phyloP scores from a whole-genome alignment of 1,140 invertebrate genomes.

The Charaxes varanes region DNA sequence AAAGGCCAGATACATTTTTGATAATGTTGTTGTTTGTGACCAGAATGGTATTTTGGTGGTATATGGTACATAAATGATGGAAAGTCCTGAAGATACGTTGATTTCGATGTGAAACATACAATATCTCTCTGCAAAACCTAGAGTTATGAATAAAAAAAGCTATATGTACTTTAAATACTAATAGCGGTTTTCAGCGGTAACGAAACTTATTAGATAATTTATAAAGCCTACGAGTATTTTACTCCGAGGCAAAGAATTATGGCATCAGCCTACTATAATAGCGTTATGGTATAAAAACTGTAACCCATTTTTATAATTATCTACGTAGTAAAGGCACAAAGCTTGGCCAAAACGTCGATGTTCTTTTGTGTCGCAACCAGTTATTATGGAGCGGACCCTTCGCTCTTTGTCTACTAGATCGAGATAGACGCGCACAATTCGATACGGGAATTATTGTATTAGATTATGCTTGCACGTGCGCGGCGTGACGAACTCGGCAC shows the following conservation, averaged over 20 bases:
- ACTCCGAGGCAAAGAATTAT: not conserved
- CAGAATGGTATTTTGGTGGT: too few species aligned
- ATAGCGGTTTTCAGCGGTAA: too few species aligned
- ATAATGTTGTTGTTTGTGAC: too few species aligned
- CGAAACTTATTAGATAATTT: not conserved
- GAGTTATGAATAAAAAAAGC: too few species aligned
- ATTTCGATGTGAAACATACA: too few species aligned
- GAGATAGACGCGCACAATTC: conserved; percentile 69
- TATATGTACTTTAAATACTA: too few species aligned
- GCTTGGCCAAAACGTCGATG: conserved; percentile 46
- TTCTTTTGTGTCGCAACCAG: conserved; percentile 56
- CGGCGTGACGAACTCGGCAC: conserved; percentile 68
- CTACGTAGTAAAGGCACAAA: conserved; percentile 45
- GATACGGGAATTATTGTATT: conserved; percentile 74
- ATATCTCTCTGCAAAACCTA: too few species aligned
- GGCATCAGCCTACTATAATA: not conserved
- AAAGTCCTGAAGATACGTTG: too few species aligned
- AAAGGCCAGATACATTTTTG: too few species aligned
- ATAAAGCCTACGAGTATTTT: not conserved
- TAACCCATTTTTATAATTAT: conserved; percentile 44
- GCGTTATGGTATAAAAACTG: conserved; percentile 16
- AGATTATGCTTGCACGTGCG: conserved; percentile 68
- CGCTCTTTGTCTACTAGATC: conserved; percentile 67
- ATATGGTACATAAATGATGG: too few species aligned
- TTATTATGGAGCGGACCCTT: conserved; percentile 64